Conservation (phyloP, 2,113 vertebrate genomes). For the Passer montanus region DNA sequence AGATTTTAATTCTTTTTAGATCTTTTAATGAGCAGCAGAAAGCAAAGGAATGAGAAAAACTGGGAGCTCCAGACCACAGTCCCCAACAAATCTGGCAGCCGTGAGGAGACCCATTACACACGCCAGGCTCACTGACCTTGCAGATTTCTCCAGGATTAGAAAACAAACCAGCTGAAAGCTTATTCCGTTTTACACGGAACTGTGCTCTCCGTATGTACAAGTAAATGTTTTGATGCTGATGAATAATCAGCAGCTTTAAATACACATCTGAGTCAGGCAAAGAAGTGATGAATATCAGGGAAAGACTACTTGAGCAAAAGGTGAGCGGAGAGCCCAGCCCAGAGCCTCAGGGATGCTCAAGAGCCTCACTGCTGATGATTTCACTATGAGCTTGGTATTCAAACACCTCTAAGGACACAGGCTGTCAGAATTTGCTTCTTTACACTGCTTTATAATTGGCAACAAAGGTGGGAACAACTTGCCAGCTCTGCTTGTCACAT, state of each 20-base stretch:
- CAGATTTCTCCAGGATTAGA: neutral
- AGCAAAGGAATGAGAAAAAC: neutral
- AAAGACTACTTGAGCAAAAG: neutral
- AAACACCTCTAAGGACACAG: neutral
- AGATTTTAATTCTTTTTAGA: neutral
- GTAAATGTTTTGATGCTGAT: neutral
- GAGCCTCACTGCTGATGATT: neutral
- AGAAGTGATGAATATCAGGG: neutral
- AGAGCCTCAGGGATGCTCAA: neutral
- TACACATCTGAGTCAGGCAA: neutral
- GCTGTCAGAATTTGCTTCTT: neutral
- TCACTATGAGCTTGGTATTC: neutral
- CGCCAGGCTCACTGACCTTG: neutral
- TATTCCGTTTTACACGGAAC: neutral
- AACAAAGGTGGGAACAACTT: slow-evolving; percentile 12
- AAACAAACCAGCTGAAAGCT: neutral
- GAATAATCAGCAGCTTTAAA: neutral
- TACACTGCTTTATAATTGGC: neutral
- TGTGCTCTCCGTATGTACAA: neutral
- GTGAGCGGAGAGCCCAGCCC: neutral
- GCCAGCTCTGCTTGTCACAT: neutral
- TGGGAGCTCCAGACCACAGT: neutral
- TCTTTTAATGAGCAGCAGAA: neutral
- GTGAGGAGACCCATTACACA: neutral
- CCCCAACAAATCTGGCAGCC: rapidly evolving